Base-by-base conservation (phyloP, 1,140 invertebrate genomes). In the Chymomyza costata region DNA sequence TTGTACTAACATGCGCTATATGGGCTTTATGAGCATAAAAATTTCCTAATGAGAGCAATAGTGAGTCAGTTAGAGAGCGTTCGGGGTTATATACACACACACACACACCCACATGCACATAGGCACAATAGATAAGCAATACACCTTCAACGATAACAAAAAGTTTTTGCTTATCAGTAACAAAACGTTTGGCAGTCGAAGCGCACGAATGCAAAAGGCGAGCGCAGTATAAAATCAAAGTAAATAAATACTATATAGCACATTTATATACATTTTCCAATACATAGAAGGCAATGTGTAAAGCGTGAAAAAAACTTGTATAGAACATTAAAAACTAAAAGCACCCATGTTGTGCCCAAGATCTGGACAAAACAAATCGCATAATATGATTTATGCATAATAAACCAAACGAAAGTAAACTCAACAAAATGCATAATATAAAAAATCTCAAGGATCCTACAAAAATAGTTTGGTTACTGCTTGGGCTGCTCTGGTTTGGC, bases 381-480 rank as follows among this genome's bases (percentile, higher is more conserved):
- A 28, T 10, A 28, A 10, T 10, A 10, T 28, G 5, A 28, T 28
- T 6, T 10, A 28, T 6, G 10, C 25, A 17, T 14, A 14, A 35
- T 0, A 44, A 11, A 64, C 30, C 14, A 46, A 44, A 43, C 25
- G n/a, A 32, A 16, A 31, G 30, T 34, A 21, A 47, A 30, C 19
- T 40, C 6, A 30, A 14, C 40, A 55, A 30, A 35, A 80, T 80
- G 73, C 73, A 53, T 47, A 81, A 80, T 44, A 80, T 80, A 7
- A 61, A 41, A 68, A 80, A 80, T 65, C 64, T 73, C 10, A 80
- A 80, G 44, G 73, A 80, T 80, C 73, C 73, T 56, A 80, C 64
- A 21, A 19, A 6, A 6, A 5, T 57, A 44, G 28, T 47, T n/a
- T n/a, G 11, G 51, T 3, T 35, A 0, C 21, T 38, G 6, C 8